Conservation (phyloP, 2,797 vertebrate species). For the Tympanoctomys barrerae region DNA sequence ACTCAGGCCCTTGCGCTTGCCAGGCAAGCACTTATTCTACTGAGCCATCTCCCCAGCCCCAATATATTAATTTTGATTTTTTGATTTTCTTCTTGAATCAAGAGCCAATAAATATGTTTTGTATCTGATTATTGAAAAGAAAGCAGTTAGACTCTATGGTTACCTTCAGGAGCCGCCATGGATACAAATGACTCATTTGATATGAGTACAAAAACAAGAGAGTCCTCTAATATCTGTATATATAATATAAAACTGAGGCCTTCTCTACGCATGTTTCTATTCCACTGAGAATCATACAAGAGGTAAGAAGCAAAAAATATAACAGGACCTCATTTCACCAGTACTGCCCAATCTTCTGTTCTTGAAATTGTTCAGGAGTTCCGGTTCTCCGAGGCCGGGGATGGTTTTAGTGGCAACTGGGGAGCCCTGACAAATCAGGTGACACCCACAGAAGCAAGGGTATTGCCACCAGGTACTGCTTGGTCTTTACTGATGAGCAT, state of each 20-base stretch:
- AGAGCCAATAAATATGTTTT: slow-evolving; percentile 31
- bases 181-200: slow-evolving; percentile 23
- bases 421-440: background rate
- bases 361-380: background rate
- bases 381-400: background rate
- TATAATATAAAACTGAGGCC: background rate
- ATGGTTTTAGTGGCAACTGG: background rate
- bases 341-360: background rate
- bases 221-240: background rate
- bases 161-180: background rate
- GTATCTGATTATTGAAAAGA: background rate
- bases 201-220: slow-evolving; percentile 10
- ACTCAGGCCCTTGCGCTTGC: too few species aligned
- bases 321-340: background rate
- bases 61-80: slow-evolving; percentile 34
- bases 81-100: slow-evolving; percentile 39
- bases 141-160: background rate
- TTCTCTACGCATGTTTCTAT: slow-evolving; percentile 1
- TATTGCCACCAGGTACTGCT: background rate
- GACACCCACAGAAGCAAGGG: background rate
- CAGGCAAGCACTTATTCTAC: too few species aligned
- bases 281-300: slow-evolving; percentile 3
- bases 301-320: background rate
- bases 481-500: background rate
- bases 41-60: too few species aligned